phyloP scores from a whole-genome alignment of 2,888 invertebrate species.

The Endotricha flammealis region DNA sequence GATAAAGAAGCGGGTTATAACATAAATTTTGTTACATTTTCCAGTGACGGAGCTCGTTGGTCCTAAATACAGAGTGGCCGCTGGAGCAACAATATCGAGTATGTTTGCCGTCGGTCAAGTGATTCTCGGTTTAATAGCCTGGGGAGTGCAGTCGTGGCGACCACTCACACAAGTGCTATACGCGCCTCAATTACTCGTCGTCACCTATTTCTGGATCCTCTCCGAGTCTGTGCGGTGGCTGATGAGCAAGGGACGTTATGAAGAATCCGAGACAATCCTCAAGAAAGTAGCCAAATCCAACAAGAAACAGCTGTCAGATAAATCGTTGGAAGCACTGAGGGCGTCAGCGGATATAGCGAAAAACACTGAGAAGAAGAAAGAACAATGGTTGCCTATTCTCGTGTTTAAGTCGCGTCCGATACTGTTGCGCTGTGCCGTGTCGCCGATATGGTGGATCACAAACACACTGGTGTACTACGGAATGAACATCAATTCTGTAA shows the following conservation, averaged over 20 bases:
- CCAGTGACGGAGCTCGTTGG: constrained; percentile 89
- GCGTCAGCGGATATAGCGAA: constrained; percentile 53
- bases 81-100: constrained; percentile 84
- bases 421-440: constrained; percentile 47
- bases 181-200: constrained; percentile 82
- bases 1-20: too few relatives aligned
- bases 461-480: constrained; percentile 85
- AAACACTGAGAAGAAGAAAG: constrained; percentile 40
- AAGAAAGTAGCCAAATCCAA: constrained; percentile 81
- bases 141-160: constrained; percentile 84
- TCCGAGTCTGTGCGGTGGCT: constrained; percentile 90
- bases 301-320: constrained; percentile 73
- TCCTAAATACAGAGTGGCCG: constrained; percentile 84
- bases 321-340: constrained; percentile 64
- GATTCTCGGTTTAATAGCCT: constrained; percentile 83
- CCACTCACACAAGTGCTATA: constrained; percentile 82
- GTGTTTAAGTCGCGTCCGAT: constrained; percentile 49
- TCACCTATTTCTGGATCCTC: constrained; percentile 83
- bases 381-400: constrained; percentile 48
- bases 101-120: constrained; percentile 87
- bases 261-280: constrained; percentile 81
- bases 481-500: constrained; percentile 82
- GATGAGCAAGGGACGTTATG: constrained; percentile 81
- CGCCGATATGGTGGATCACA: constrained; percentile 82
- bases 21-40: too few relatives aligned